Conservation (phyloP, 2,113 vertebrate species). For the Abramis brama region DNA sequence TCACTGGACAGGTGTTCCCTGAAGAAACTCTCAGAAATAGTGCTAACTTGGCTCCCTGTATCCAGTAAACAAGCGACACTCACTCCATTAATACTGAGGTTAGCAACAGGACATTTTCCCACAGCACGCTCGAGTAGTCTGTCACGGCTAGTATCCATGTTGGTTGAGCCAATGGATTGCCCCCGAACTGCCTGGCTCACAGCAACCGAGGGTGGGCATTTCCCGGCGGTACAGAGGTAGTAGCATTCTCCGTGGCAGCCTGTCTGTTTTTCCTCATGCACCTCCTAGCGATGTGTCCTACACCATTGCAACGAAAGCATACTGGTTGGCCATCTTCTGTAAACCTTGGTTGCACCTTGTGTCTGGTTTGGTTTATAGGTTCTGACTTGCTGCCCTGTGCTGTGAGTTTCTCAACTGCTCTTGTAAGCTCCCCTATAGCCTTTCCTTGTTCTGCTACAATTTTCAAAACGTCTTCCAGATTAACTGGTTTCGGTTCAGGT, state of each 20-base stretch:
- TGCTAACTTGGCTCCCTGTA: neutral
- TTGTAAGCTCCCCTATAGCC: neutral
- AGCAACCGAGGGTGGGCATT: neutral
- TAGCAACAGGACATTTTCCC: neutral
- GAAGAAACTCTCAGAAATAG: constrained; percentile 2
- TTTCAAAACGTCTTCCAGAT: neutral
- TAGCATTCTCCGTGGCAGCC: neutral
- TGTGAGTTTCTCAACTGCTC: neutral
- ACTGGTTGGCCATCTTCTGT: neutral
- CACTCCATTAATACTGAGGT: neutral
- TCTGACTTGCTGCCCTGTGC: neutral
- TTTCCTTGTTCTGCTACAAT: neutral
- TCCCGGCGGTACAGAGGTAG: neutral
- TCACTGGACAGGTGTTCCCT: neutral
- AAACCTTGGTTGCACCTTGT: neutral
- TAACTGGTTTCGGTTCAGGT: neutral
- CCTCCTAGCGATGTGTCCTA: neutral
- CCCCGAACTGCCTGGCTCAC: neutral
- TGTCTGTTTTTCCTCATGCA: neutral
- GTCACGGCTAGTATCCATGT: neutral
- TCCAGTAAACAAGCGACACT: neutral
- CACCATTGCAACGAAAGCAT: neutral
- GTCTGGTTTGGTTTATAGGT: neutral
- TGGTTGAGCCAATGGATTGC: neutral
- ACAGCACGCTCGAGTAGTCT: neutral